Conservation (phyloP, 2,797 vertebrate genomes). For the Benthosema pterotum region DNA sequence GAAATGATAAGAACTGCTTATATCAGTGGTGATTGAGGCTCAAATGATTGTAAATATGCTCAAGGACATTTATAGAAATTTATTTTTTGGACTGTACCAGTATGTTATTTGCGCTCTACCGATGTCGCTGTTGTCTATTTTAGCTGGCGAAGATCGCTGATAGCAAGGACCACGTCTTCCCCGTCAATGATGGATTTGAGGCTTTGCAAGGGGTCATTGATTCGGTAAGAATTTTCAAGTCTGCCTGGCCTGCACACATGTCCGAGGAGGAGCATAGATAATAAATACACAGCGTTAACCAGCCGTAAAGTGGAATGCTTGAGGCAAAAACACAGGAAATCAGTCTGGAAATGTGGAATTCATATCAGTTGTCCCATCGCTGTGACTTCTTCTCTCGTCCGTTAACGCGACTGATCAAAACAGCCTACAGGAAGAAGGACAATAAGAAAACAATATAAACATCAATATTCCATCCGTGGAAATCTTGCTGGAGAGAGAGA, state of each 20-base stretch:
- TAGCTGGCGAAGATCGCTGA: slow-evolving; percentile 97
- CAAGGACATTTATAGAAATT: no score
- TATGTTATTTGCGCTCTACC: no score
- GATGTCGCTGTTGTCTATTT: slow-evolving; percentile 14
- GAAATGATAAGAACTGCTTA: no score
- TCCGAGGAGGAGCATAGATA: slow-evolving; percentile 1
- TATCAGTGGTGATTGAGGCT: no score
- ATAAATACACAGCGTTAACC: slow-evolving; percentile 14
- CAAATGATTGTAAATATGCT: no score
- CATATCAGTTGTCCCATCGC: slow-evolving; percentile 4
- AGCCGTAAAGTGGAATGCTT: slow-evolving; percentile 8
- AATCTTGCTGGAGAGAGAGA: slow-evolving; percentile 24
- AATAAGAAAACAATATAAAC: slow-evolving; percentile 21
- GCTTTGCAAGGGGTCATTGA: slow-evolving; percentile 95
- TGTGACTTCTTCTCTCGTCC: slow-evolving; percentile 10
- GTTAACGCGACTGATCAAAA: slow-evolving; percentile 25
- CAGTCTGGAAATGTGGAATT: slow-evolving; percentile 10
- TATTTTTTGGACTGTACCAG: no score
- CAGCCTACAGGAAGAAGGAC: slow-evolving; percentile 17
- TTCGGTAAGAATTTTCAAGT: slow-evolving; percentile 84
- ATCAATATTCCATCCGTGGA: slow-evolving; percentile 21
- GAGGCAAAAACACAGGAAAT: slow-evolving; percentile 7
- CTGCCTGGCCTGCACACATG: neutral
- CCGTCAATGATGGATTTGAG: slow-evolving; percentile 95
- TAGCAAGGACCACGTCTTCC: slow-evolving; percentile 97